Conservation (phyloP, 2,797 vertebrate species). For the Cynopterus sphinx region DNA sequence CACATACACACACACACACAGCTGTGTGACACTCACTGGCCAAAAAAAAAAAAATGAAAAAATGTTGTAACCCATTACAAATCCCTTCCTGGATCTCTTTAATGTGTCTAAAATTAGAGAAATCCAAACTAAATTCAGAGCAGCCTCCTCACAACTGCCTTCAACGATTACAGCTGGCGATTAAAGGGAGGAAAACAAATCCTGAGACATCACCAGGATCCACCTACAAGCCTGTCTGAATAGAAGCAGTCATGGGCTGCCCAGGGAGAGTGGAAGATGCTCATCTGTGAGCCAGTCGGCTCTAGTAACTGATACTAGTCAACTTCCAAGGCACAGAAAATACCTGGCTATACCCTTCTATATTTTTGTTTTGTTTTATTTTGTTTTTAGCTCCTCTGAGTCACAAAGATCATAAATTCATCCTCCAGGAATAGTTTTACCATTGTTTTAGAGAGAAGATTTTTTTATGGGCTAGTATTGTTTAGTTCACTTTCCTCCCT, state of each 20-base stretch:
- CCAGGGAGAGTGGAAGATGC: background rate
- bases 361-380: background rate
- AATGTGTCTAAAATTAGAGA: conserved; percentile 72
- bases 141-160: conserved; percentile 10
- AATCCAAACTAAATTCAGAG: conserved; percentile 68
- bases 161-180: conserved; percentile 60
- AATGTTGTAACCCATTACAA: conserved; percentile 49
- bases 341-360: background rate
- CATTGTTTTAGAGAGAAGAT: background rate
- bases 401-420: background rate
- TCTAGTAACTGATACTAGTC: background rate
- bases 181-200: background rate
- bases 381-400: background rate
- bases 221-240: background rate
- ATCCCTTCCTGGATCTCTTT: conserved; percentile 45
- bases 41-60: conserved; percentile 35
- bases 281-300: background rate
- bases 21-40: conserved; percentile 51
- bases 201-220: background rate
- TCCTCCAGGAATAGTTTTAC: background rate
- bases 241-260: background rate
- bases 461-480: background rate
- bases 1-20: background rate
- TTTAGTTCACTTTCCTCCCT: background rate
- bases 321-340: background rate